Evolutionary conservation across 2,888 invertebrate genomes (phyloP), one percentile per base, ranked within the genome.

Genomic region (Epinotia nisella): DNA sequence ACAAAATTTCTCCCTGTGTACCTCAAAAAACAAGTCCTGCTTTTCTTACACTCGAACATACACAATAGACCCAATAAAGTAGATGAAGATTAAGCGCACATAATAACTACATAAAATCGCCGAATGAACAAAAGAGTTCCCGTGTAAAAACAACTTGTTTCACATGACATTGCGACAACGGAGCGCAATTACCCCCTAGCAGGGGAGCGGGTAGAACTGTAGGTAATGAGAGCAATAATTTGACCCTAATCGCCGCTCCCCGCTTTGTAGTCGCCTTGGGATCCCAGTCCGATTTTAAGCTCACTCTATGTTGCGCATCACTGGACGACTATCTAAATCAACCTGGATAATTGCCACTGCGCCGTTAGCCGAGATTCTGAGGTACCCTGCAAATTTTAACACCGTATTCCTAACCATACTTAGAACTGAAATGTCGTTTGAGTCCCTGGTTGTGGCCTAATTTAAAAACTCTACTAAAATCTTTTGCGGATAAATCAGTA

Each of bases 211-310:
- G 82, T 84, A 74, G 84, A 83, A 82, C 82, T 81, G 82, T 83
- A 83, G 84, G 83, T 93, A 93, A 93, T 92, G 91, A 90, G 86
- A 84, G 90, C 88, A 88, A 93, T 93, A 93, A 93, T 92, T 93
- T 89, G 90, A 87, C 89, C 89, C 88, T 92, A 93, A 92, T 92
- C 89, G 91, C 87, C 86, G 84, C 88, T 87, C 83, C 86, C 85
- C 88, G 88, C 86, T 91, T 89, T 90, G 90, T 89, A 87, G 88
- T 83, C 88, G 90, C 90, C 91, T 90, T 89, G 92, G 92, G 92
- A 91, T 85, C 85, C 80, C 82, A 85, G 86, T 86, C 82, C 84
- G 87, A 90, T 91, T 92, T 92, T 90, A 92, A 90, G 87, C 91
- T 82, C 76, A 83, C 82, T 86, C 88, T 88, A 88, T 91, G 91